Evolutionary conservation across 2,113 vertebrate species (phyloP).

Genomic region (Micromys minutus): DNA sequence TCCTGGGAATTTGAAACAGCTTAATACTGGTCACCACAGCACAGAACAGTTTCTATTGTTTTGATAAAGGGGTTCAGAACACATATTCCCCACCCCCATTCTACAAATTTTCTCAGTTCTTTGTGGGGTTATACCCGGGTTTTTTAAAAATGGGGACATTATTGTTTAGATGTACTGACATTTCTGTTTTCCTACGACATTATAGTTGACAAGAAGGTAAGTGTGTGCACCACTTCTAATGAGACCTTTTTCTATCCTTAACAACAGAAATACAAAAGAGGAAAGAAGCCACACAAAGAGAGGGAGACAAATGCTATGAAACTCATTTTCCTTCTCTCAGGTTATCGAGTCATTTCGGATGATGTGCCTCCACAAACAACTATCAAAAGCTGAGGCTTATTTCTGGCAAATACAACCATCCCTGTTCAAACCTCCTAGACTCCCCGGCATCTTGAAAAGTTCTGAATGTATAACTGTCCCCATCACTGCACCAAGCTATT

Average conservation of each 20-base stretch:
- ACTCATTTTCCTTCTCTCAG: constrained; percentile 64
- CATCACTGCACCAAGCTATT: constrained; percentile 53
- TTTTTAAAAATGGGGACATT: neutral
- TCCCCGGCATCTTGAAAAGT: constrained; percentile 29
- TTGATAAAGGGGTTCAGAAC: neutral
- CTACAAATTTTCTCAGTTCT: neutral
- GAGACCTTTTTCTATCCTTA: neutral
- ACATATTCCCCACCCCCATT: neutral
- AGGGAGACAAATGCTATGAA: neutral
- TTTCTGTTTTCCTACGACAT: neutral
- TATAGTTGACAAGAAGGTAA: constrained; percentile 1
- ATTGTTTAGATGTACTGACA: neutral
- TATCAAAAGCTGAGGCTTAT: constrained; percentile 32
- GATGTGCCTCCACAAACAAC: constrained; percentile 50
- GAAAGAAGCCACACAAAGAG: constrained; percentile 21
- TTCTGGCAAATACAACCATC: constrained; percentile 42
- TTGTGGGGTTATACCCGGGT: neutral
- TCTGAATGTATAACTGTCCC: constrained; percentile 16
- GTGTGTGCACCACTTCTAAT: neutral
- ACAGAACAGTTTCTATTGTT: neutral
- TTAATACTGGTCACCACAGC: neutral
- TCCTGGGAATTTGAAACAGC: neutral
- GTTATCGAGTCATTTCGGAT: constrained; percentile 70
- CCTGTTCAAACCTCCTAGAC: neutral
- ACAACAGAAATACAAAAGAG: constrained; percentile 24